Percentiles rank a stretch among this genome's conserved stretches.
phyloP scores from a whole-genome alignment of 2,797 vertebrate genomes.

The Lithobates sylvaticus region DNA sequence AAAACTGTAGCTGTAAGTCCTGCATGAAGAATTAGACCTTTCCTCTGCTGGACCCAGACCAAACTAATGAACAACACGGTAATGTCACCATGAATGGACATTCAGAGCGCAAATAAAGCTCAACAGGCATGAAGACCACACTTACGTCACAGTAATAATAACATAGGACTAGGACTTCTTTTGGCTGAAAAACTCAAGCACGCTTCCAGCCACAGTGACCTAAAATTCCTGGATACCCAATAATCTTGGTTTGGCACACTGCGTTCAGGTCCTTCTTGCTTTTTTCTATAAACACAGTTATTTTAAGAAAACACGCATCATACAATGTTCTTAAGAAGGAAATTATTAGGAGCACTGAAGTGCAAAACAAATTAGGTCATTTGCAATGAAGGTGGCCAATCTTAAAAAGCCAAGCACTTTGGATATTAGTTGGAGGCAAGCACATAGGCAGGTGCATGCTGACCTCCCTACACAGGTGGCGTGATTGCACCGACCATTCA shows the following conservation, averaged over 20 bases:
- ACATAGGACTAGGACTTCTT: slow-evolving; percentile 25
- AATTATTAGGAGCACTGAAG: background rate
- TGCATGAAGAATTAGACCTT: background rate
- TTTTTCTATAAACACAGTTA: slow-evolving; percentile 35
- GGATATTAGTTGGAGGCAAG: too few species aligned
- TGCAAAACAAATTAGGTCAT: background rate
- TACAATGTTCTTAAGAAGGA: background rate
- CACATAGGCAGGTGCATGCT: too few species aligned
- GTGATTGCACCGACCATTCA: too few species aligned
- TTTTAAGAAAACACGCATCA: slow-evolving; percentile 24
- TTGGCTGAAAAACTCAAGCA: background rate
- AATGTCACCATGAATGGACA: slow-evolving; percentile 10
- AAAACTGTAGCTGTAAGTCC: too few species aligned
- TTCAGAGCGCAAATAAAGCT: slow-evolving; percentile 3
- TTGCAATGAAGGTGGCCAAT: background rate
- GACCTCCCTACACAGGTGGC: too few species aligned
- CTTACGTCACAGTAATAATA: slow-evolving; percentile 43
- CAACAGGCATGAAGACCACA: background rate
- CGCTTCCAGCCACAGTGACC: slow-evolving; percentile 26
- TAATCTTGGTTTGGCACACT: background rate
- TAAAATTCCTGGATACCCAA: slow-evolving; percentile 37
- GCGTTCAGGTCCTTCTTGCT: slow-evolving; percentile 1
- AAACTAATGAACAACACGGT: background rate
- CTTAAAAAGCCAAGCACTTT: too few species aligned
- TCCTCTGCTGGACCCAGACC: background rate